These are phyloP conservation scores for Pseudomugil tenellus DNA, from an alignment of 2,797 vertebrate species.

Conservation along the genomic window DNA sequence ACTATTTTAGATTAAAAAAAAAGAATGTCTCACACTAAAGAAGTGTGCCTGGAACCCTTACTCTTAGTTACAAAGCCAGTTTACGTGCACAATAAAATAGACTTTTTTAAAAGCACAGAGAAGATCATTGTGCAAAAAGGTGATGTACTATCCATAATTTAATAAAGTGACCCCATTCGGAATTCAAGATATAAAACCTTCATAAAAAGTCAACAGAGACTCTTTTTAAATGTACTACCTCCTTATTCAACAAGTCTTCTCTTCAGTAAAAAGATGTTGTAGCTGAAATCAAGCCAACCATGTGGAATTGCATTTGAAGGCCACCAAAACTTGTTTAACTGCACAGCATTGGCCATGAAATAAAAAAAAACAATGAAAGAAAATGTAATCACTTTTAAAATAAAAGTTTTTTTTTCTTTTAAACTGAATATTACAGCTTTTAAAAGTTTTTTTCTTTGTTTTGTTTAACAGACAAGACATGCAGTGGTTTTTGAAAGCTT, in stretches of 20 bases:
- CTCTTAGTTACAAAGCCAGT: constrained; percentile 7
- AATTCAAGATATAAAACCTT: constrained; percentile 30
- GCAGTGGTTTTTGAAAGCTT: constrained; percentile 51
- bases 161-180: constrained; percentile 9
- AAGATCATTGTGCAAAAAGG: constrained; percentile 18
- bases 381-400: constrained; percentile 43
- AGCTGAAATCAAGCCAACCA: constrained; percentile 36
- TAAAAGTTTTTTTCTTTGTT: constrained; percentile 36
- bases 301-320: constrained; percentile 48
- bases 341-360: constrained; percentile 35
- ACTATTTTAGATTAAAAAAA: neutral
- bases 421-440: constrained; percentile 52
- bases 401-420: constrained; percentile 52
- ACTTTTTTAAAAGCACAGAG: constrained; percentile 21
- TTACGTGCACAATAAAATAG: constrained; percentile 6
- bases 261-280: constrained; percentile 41
- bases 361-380: constrained; percentile 36
- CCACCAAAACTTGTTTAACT: constrained; percentile 46
- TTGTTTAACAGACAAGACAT: constrained; percentile 47
- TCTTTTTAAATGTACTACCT: constrained; percentile 18
- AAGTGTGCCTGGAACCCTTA: neutral
- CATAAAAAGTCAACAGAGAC: constrained; percentile 25
- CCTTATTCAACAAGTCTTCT: constrained; percentile 31
- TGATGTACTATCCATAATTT: constrained; percentile 20
- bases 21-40: neutral